Evolutionary conservation across 2,888 invertebrate genomes (phyloP), one percentile per base, ranked within the genome.

Genomic region (Nowickia ferox): DNA sequence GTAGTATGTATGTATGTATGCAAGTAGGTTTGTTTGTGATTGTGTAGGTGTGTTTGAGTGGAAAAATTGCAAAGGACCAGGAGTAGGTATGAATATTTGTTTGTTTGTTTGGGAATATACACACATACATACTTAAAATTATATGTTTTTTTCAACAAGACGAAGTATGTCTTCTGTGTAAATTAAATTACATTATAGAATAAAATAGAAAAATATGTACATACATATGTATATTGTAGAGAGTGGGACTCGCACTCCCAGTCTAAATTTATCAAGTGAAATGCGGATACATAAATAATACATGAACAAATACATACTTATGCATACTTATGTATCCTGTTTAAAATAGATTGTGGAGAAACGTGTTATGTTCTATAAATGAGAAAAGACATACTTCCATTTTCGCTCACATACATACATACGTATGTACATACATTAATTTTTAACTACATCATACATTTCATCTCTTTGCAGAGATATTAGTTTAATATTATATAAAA

Each of bases 181-280:
- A 81, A 77, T 84, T 81, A 81, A 81, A 84, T 84, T 83, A 75
- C 69, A 79, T 75, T 84, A 65, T 53, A 13, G 61, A 61, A 69
- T 59, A 40, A 48, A 59, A 51, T 4, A 63, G 38, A 17, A 42
- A 42, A 42, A 71, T 57, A n/a, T 9, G 6, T 9, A n/a, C n/a
- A 46, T n/a, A n/a, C n/a, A n/a, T n/a, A n/a, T n/a, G n/a, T n/a
- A 9, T 6, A 15, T 38, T 65, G 4, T 63, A 11, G 9, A 65
- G 68, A 61, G 53, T 53, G 53, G 38, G 22, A 38, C 48, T 59
- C 46, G 8, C 38, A 38, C 55, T 42, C 22, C 59, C 38, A 9
- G 1, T 13, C 61, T 10, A 11, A 22, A 48, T 48, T 48, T 42
- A 19, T n/a, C 63, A 71, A 30, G 8, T 51, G 13, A 15, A 65